Percentiles rank a stretch among this genome's conserved stretches.
These are phyloP conservation scores for Sacculina carcini DNA, from an alignment of 2,888 invertebrate genomes.

Conservation along the genomic window DNA sequence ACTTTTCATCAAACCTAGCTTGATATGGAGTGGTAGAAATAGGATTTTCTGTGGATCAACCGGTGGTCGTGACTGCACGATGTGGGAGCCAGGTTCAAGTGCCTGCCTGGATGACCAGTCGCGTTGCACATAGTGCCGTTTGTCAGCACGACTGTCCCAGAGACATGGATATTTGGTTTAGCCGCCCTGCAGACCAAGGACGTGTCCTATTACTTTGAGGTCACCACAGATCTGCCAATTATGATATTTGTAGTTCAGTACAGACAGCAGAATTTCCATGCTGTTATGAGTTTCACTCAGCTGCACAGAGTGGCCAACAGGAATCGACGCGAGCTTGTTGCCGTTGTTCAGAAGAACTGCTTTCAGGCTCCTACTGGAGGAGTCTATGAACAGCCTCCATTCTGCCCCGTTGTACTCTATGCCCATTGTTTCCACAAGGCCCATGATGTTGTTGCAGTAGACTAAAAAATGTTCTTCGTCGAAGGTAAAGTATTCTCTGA, in stretches of 20 bases:
- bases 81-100: neutral
- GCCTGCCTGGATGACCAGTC: neutral
- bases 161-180: neutral
- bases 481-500: neutral
- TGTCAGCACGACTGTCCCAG: neutral
- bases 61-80: neutral
- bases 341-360: neutral
- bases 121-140: neutral
- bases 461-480: neutral
- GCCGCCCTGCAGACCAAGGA: neutral
- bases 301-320: neutral
- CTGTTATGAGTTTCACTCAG: neutral
- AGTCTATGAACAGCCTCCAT: neutral
- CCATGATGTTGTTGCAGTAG: neutral
- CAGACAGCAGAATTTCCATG: neutral
- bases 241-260: neutral
- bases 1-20: neutral
- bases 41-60: neutral
- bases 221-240: slow-evolving; percentile 1
- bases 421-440: neutral
- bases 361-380: neutral
- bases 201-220: too few relatives aligned
- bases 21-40: neutral
- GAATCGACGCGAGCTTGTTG: neutral
- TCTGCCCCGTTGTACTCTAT: neutral